Conservation (phyloP, 2,888 invertebrate species). For the Yponomeuta plumbellus region DNA sequence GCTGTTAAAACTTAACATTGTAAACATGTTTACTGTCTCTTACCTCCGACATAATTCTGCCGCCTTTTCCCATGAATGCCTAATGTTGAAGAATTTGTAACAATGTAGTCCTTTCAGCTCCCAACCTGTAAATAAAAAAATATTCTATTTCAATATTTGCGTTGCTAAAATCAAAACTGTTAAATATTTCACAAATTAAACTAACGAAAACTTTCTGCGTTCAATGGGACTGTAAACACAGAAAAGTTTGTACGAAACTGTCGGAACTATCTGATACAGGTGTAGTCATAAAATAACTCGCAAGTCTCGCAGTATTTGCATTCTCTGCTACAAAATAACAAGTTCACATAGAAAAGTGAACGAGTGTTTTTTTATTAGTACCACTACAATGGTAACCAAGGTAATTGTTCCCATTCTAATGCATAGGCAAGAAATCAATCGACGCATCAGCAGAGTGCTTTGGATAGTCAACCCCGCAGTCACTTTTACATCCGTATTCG, state of each 20-base stretch:
- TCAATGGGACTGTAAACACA: not conserved
- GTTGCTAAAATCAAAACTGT: not conserved
- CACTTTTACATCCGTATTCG: constrained; percentile 31
- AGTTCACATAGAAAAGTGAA: not conserved
- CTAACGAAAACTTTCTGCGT: constrained; percentile 1
- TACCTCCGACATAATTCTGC: constrained; percentile 96
- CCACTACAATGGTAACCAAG: not conserved
- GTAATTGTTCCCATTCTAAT: constrained; percentile 9
- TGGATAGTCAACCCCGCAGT: constrained; percentile 20
- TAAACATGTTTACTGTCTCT: constrained; percentile 32
- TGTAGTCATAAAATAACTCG: not conserved
- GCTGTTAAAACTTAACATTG: not conserved
- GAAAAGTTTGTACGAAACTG: not conserved
- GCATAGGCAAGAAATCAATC: not conserved
- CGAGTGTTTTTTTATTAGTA: not conserved
- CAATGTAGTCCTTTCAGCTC: constrained; percentile 93
- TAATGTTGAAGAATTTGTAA: constrained; percentile 96
- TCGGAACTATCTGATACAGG: not conserved
- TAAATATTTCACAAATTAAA: constrained; percentile 24
- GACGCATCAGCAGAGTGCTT: constrained; percentile 1
- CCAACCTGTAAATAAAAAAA: constrained; percentile 85
- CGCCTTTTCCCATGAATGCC: constrained; percentile 97
- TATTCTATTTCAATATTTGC: not conserved
- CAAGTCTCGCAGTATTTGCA: not conserved
- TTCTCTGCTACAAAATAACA: not conserved